Conservation (phyloP, 1,140 invertebrate genomes). For the Conopomorpha cramerella region DNA sequence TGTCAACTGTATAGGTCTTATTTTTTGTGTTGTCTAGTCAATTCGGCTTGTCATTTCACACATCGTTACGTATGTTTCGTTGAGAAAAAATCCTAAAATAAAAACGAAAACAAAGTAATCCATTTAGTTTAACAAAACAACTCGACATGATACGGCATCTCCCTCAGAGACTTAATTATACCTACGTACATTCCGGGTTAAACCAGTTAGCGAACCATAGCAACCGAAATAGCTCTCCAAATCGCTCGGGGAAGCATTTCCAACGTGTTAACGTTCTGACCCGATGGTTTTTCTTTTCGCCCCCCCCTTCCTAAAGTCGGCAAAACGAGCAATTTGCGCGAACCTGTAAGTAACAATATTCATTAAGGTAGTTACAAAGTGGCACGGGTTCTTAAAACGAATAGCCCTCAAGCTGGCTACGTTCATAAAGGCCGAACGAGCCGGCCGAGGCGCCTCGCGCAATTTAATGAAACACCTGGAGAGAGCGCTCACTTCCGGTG, state of each 20-base stretch:
- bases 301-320: constrained; percentile 23
- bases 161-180: too few relatives aligned
- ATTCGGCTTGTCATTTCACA: too few relatives aligned
- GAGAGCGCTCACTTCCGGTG: constrained; percentile 45
- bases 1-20: too few relatives aligned
- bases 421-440: constrained; percentile 50
- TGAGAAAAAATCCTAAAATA: too few relatives aligned
- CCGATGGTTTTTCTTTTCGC: constrained; percentile 27
- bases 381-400: constrained; percentile 56
- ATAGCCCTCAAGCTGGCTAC: constrained; percentile 54
- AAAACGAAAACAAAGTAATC: too few relatives aligned
- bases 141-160: too few relatives aligned
- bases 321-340: constrained; percentile 53
- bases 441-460: constrained; percentile 41
- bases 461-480: constrained; percentile 59
- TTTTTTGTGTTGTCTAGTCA: too few relatives aligned
- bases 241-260: background rate
- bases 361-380: constrained; percentile 58
- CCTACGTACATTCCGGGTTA: background rate
- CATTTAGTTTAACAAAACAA: constrained; percentile 2
- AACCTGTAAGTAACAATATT: constrained; percentile 58
- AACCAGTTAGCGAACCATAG: background rate
- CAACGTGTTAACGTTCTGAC: constrained; percentile 8
- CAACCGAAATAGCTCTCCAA: background rate
- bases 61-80: too few relatives aligned